Conservation (phyloP, 2,113 vertebrate species). For the Acinonyx jubatus region DNA sequence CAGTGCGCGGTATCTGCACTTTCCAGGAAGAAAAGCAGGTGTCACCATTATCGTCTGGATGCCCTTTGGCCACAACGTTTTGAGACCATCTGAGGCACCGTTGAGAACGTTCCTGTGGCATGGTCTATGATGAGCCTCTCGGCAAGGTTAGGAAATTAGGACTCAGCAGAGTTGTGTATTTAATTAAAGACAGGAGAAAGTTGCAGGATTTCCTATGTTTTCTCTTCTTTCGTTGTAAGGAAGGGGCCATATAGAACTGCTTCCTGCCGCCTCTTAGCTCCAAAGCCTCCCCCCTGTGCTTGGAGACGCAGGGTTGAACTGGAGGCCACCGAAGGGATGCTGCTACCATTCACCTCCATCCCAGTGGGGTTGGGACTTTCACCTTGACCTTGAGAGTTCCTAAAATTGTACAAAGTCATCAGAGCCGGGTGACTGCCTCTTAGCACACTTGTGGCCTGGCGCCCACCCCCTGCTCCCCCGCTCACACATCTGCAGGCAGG, state of each 20-base stretch:
- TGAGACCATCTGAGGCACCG: not conserved
- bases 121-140: not conserved
- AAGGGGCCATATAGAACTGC: not conserved
- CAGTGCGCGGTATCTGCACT: not conserved
- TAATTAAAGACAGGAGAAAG: constrained; percentile 5
- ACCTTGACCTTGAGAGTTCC: not conserved
- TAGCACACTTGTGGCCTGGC: not conserved
- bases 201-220: not conserved
- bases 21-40: constrained; percentile 40
- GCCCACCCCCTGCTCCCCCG: not conserved
- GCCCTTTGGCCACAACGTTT: not conserved
- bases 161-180: not conserved
- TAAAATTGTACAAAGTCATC: not conserved
- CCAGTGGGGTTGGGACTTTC: not conserved
- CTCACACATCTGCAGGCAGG: not conserved
- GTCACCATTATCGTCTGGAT: not conserved
- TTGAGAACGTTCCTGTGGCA: not conserved
- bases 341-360: not conserved
- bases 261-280: not conserved
- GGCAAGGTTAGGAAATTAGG: constrained; percentile 38
- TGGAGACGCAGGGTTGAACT: not conserved
- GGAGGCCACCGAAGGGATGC: not conserved
- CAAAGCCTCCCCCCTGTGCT: no score
- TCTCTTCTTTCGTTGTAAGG: not conserved
- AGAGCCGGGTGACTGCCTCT: not conserved